Conservation (phyloP, 1,140 invertebrate species). For the Arion vulgaris region DNA sequence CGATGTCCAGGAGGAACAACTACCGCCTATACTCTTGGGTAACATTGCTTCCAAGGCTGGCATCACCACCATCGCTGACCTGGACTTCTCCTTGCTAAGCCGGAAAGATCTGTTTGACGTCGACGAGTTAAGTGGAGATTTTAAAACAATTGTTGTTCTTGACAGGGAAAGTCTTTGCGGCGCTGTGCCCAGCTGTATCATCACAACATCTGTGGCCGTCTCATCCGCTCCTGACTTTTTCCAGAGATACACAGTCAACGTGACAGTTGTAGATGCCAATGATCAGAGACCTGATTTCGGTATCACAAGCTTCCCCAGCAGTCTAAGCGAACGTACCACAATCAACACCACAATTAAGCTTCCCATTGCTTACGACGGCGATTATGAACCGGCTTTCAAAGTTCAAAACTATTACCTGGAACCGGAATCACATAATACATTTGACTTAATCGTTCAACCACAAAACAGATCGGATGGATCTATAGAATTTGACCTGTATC, state of each 20-base stretch:
- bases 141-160: constrained; percentile 39
- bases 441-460: constrained; percentile 36
- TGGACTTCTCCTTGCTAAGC: constrained; percentile 22
- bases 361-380: constrained; percentile 52
- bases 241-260: constrained; percentile 42
- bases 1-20: constrained; percentile 36
- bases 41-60: constrained; percentile 33
- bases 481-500: constrained; percentile 25
- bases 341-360: constrained; percentile 80
- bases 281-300: constrained; percentile 90
- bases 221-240: constrained; percentile 42
- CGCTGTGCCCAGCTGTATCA: constrained; percentile 32
- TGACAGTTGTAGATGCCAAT: constrained; percentile 82
- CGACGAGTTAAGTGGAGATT: constrained; percentile 40
- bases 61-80: constrained; percentile 14
- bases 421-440: constrained; percentile 33
- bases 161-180: constrained; percentile 51
- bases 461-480: constrained; percentile 17
- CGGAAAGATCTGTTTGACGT: constrained; percentile 43
- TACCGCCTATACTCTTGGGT: constrained; percentile 24
- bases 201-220: constrained; percentile 43
- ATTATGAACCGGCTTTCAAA: constrained; percentile 75
- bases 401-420: constrained; percentile 48
- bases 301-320: constrained; percentile 30
- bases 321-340: constrained; percentile 69